Evolutionary conservation across 1,140 invertebrate species (phyloP).

Genomic region (Cotesia chilonis): DNA sequence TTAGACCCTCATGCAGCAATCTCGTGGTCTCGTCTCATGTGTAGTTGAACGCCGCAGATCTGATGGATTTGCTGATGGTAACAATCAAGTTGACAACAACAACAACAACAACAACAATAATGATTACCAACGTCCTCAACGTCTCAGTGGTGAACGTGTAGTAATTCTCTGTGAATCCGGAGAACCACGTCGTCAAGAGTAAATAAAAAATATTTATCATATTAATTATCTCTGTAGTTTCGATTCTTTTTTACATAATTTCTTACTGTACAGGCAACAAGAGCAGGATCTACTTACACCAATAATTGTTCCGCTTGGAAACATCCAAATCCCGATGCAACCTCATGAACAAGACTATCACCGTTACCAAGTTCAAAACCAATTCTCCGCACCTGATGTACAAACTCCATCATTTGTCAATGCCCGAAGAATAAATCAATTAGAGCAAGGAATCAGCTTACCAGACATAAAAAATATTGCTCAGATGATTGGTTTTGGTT

Average conservation of each 20-base stretch:
- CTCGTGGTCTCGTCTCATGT: constrained; percentile 80
- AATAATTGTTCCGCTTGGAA: constrained; percentile 63
- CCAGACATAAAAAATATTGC: constrained; percentile 54
- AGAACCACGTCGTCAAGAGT: constrained; percentile 71
- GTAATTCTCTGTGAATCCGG: constrained; percentile 87
- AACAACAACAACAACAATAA: constrained; percentile 68
- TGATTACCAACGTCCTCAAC: constrained; percentile 75
- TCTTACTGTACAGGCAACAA: constrained; percentile 48
- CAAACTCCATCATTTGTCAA: constrained; percentile 57
- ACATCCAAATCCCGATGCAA: constrained; percentile 60
- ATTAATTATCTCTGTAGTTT: constrained; percentile 7
- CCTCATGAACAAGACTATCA: constrained; percentile 55
- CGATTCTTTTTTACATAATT: not conserved
- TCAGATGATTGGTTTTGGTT: constrained; percentile 58
- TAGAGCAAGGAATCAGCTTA: constrained; percentile 49
- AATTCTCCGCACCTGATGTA: constrained; percentile 60
- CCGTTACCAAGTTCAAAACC: constrained; percentile 57
- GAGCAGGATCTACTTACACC: constrained; percentile 60
- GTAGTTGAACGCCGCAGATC: constrained; percentile 85
- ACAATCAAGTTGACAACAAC: constrained; percentile 47
- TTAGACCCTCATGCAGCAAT: constrained; percentile 58
- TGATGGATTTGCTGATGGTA: constrained; percentile 78
- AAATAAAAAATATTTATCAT: constrained; percentile 36
- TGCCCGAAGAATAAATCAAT: constrained; percentile 53
- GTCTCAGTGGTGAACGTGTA: constrained; percentile 83